Base-by-base conservation (phyloP, 2,888 invertebrate genomes). In the Lochmaea capreae region DNA sequence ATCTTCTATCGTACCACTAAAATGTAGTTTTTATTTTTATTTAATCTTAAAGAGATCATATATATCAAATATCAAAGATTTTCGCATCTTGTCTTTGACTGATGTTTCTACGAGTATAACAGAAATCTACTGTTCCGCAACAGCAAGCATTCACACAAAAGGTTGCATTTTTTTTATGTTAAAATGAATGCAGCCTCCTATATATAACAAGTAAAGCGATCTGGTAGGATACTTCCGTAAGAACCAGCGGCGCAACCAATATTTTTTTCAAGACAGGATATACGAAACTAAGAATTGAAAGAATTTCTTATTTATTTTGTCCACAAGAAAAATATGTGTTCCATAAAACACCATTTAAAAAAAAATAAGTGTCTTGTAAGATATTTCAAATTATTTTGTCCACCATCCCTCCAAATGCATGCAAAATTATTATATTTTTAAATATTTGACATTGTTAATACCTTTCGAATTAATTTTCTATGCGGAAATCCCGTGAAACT, bases 41-140 rank as follows among this genome's bases (percentile, higher is more conserved):
- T 46, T 12, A 46, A 46, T 46, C 46, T 12, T 12, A 33, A 39
- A 59, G 70, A 70, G 8, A 39, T 6, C 5, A 46, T 46, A 46
- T 46, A 46, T 14, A 46, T 46, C 62, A 69, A 62, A 61, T 33
- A 68, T 68, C 68, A 42, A 65, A 73, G 58, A 57, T 72, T 67
- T 62, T 59, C 57, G 26, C 42, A 65, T 69, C 73, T 65, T 66
- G 59, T 69, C 69, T 75, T 54, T 62, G 59, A 52, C 67, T 58
- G 74, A 74, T 65, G 74, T 65, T 71, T 65, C 33, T 63, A 33
- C 5, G 33, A 33, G 33, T 33, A 61, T 77, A 80, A 81, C 80
- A 80, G 80, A 80, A 81, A 81, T 80, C 77, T 75, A 71, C 67
- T 71, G 79, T 80, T 79, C 79, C 79, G 79, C 77, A 72, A 79